phyloP scores from a whole-genome alignment of 1,140 invertebrate species.

The Solenopsis fugax region DNA sequence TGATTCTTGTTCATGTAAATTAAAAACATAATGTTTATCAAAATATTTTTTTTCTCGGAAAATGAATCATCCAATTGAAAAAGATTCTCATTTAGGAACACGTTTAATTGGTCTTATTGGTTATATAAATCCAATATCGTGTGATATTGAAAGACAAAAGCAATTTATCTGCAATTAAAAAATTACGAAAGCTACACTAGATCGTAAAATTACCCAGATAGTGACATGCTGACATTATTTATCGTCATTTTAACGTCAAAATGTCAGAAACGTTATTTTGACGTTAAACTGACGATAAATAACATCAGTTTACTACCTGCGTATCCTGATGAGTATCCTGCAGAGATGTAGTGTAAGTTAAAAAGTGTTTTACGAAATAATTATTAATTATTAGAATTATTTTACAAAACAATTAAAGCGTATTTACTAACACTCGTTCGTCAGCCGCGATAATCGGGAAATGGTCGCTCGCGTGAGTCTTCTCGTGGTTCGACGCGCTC shows the following conservation, averaged over 20 bases:
- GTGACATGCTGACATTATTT: too few species aligned
- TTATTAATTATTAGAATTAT: too few species aligned
- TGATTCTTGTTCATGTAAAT: not conserved
- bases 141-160: not conserved
- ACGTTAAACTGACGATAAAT: too few species aligned
- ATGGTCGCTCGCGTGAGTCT: constrained; percentile 9
- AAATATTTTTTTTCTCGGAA: not conserved
- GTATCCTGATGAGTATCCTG: not conserved
- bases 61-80: not conserved
- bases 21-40: not conserved
- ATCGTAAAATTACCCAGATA: not conserved
- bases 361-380: not conserved
- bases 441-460: not conserved
- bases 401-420: too few species aligned
- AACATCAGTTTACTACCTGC: too few species aligned
- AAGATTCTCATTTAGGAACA: not conserved
- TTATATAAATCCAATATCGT: not conserved
- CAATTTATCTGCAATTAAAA: not conserved
- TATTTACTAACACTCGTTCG: not conserved
- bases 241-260: too few species aligned
- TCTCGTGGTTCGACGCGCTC: constrained; percentile 11
- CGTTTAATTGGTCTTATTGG: not conserved
- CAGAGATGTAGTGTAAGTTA: not conserved
- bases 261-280: too few species aligned
- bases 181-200: not conserved